A percentile compares a stretch with the other conserved stretches of the same genome.
phyloP scores from a whole-genome alignment of 2,888 invertebrate species.

The Bruchidius siliquastri region DNA sequence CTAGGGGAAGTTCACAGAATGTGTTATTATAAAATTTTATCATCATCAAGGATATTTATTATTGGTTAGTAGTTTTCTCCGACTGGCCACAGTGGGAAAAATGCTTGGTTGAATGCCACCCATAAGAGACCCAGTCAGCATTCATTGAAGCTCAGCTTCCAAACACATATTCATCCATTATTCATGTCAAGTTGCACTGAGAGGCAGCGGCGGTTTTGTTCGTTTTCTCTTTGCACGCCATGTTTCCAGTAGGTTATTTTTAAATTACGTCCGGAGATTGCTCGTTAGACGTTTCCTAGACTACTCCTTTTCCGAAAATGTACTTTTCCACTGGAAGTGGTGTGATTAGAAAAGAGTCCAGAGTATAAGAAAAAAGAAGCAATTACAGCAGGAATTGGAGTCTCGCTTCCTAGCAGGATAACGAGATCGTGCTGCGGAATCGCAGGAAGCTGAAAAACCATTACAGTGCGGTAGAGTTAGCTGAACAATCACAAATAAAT shows the following conservation, averaged over 20 bases:
- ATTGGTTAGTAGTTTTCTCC: too few relatives aligned
- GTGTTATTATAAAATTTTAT: too few relatives aligned
- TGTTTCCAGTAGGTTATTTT: background rate
- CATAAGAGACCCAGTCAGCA: background rate
- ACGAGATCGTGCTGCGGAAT: background rate
- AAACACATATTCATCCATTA: background rate
- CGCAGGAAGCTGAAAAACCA: background rate
- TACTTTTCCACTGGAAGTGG: background rate
- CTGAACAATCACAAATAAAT: too few relatives aligned
- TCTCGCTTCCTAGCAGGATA: background rate
- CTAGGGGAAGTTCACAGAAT: too few relatives aligned
- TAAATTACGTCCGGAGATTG: background rate
- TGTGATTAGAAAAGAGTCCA: background rate
- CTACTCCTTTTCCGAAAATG: background rate
- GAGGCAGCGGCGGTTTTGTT: background rate
- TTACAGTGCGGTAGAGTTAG: too few relatives aligned
- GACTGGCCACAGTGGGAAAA: too few relatives aligned
- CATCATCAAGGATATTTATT: too few relatives aligned
- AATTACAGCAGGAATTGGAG: background rate
- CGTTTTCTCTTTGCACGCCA: background rate
- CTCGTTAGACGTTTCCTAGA: background rate
- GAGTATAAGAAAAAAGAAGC: background rate
- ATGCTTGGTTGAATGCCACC: too few relatives aligned
- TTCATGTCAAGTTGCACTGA: background rate
- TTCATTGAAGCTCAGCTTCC: background rate